These are phyloP conservation scores for Prionailurus viverrinus DNA, from an alignment of 2,113 vertebrate species.

Conservation along the genomic window DNA sequence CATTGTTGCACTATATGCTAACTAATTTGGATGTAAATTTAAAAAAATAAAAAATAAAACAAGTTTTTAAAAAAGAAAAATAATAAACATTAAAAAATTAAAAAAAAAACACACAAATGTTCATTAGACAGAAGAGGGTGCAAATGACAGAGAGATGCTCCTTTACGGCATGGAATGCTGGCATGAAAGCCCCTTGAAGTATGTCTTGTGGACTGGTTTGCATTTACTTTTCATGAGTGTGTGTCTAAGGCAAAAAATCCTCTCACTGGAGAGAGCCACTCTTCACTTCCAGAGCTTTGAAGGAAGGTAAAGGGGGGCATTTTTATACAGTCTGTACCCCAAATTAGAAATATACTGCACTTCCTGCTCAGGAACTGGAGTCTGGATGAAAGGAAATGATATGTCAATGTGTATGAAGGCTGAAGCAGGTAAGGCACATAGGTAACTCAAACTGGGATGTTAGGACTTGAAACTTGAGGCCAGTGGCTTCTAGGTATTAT, in stretches of 20 bases:
- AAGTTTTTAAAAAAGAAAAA: no score
- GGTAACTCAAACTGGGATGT: not conserved
- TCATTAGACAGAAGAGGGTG: not conserved
- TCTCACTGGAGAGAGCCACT: not conserved
- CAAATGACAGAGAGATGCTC: not conserved
- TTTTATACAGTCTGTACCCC: not conserved
- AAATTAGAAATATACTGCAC: not conserved
- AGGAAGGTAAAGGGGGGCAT: not conserved
- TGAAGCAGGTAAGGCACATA: not conserved
- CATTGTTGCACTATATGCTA: no score
- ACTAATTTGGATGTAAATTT: no score
- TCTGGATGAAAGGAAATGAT: not conserved
- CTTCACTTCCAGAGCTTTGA: not conserved
- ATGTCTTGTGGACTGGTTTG: not conserved
- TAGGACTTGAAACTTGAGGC: not conserved
- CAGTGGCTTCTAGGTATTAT: not conserved
- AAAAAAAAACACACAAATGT: not conserved
- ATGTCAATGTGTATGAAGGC: not conserved
- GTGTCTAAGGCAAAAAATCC: not conserved
- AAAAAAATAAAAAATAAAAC: no score
- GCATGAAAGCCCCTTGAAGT: not conserved
- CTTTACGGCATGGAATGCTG: not conserved
- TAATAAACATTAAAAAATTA: no score
- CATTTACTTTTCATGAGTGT: not conserved
- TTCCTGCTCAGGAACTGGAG: not conserved